phyloP scores from a whole-genome alignment of 2,797 vertebrate genomes.

The Apogon talboti region DNA sequence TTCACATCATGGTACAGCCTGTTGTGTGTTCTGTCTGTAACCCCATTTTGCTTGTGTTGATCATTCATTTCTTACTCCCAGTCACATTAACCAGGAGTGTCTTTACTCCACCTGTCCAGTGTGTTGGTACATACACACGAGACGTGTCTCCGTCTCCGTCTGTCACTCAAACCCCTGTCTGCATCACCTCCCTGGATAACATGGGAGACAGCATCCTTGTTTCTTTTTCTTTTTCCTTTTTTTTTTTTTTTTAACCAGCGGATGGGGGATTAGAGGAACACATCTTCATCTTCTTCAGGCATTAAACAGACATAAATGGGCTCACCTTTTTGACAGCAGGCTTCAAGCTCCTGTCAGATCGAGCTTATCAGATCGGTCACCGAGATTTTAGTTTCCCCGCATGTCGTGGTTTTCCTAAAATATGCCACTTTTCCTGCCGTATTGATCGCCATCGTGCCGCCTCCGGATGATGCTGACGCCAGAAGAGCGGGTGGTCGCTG shows the following conservation, averaged over 20 bases:
- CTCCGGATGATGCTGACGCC: conserved; percentile 68
- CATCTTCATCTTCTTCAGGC: not conserved
- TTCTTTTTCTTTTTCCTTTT: too few relatives aligned
- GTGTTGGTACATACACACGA: conserved; percentile 13
- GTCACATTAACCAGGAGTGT: not conserved
- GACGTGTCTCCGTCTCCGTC: not conserved
- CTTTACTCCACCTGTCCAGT: conserved; percentile 8
- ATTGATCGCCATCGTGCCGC: conserved; percentile 68
- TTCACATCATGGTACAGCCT: too few relatives aligned
- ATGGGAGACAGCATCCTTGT: not conserved
- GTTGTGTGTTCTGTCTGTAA: not conserved
- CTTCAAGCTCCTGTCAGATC: not conserved
- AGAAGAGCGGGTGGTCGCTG: conserved; percentile 59
- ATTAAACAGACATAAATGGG: not conserved
- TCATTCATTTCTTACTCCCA: not conserved
- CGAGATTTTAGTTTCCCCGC: conserved; percentile 6
- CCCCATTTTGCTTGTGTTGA: not conserved
- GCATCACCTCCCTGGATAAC: conserved; percentile 4
- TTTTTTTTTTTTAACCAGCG: not conserved
- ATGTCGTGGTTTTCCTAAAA: conserved; percentile 38
- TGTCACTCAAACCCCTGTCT: not conserved
- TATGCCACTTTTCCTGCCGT: conserved; percentile 41
- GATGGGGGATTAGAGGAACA: not conserved
- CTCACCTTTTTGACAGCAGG: conserved; percentile 41
- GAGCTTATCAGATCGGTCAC: not conserved